Conservation (phyloP, 2,113 vertebrate genomes). For the Pyrgilauda ruficollis region DNA sequence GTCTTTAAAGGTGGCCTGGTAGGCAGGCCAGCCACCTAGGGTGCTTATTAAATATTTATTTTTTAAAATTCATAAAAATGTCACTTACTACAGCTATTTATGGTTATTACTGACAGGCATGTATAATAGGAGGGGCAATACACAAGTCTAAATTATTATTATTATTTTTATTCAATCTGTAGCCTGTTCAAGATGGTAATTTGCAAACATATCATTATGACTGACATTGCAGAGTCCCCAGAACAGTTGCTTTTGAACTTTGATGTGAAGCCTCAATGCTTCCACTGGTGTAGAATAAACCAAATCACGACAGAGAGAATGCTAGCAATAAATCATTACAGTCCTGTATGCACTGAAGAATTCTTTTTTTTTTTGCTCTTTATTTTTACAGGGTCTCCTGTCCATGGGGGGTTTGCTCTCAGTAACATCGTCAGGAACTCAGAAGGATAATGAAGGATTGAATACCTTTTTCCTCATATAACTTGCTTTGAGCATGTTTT, state of each 20-base stretch:
- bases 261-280: background rate
- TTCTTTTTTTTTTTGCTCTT: background rate
- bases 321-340: no score
- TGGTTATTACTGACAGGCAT: background rate
- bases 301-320: background rate
- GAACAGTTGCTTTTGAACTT: background rate
- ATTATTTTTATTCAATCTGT: background rate
- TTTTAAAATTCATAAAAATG: background rate
- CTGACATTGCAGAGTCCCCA: background rate
- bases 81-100: background rate
- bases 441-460: background rate
- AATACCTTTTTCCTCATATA: background rate
- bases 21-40: background rate
- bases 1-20: background rate
- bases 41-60: background rate
- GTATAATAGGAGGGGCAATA: background rate
- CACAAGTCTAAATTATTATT: background rate
- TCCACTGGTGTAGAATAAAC: background rate
- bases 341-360: background rate
- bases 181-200: background rate
- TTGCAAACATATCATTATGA: background rate
- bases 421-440: background rate
- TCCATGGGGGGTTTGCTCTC: rapidly evolving
- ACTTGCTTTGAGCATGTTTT: background rate
- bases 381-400: background rate